Percentiles rank a stretch among this genome's conserved stretches.
These are phyloP conservation scores for Pocillopora verrucosa DNA, from an alignment of 64 coral and sea anemone genomes.

Conservation along the genomic window DNA sequence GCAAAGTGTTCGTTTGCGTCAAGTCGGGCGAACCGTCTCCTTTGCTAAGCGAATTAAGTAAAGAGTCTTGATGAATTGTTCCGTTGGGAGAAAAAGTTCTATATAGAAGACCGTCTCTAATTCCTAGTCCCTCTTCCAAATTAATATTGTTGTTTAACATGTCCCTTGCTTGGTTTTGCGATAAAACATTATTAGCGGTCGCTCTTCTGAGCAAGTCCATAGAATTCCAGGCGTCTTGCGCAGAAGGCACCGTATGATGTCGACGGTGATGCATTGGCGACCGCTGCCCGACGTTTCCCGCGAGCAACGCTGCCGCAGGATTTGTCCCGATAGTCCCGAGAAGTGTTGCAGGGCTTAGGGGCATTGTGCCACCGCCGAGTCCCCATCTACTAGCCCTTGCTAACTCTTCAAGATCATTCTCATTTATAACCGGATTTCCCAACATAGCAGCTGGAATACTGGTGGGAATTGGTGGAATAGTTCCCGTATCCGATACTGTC, in stretches of 20 bases:
- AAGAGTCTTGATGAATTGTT: constrained; percentile 63
- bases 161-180: constrained; percentile 68
- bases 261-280: constrained; percentile 69
- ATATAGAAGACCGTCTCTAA: constrained; percentile 54
- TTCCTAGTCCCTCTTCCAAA: constrained; percentile 61
- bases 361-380: constrained; percentile 34
- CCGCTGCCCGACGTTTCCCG: constrained; percentile 34
- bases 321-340: constrained; percentile 60
- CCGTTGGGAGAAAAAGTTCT: constrained; percentile 87
- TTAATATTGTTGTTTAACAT: constrained; percentile 99
- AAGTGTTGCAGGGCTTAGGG: constrained; percentile 39
- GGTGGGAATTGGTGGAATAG: neutral
- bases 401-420: constrained; percentile 84
- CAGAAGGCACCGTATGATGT: constrained; percentile 75
- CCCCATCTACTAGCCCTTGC: constrained; percentile 29
- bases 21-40: constrained; percentile 59
- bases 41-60: constrained; percentile 68
- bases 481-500: constrained; percentile 1
- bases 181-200: constrained; percentile 83
- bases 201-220: constrained; percentile 87
- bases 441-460: neutral
- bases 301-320: constrained; percentile 37
- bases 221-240: constrained; percentile 84
- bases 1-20: constrained; percentile 62
- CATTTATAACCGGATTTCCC: constrained; percentile 47